Evolutionary conservation across 2,888 invertebrate species (phyloP).

Genomic region (Parnassius glacialis): DNA sequence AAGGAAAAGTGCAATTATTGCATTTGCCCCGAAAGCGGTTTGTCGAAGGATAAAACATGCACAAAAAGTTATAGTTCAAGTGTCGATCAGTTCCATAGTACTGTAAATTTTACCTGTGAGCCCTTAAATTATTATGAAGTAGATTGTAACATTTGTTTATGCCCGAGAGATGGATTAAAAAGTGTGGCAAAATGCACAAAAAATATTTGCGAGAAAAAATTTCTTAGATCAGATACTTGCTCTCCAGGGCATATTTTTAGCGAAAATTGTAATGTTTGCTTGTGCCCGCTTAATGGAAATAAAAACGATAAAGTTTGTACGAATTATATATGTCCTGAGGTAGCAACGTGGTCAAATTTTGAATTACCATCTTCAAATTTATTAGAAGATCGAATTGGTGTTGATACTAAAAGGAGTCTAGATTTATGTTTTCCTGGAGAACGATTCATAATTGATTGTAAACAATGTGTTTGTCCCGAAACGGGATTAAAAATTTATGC

Average conservation of each 20-base stretch:
- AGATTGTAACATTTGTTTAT: constrained; percentile 69
- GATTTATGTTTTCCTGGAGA: constrained; percentile 70
- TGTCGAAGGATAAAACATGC: constrained; percentile 49
- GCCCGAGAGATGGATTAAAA: constrained; percentile 60
- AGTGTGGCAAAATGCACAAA: constrained; percentile 70
- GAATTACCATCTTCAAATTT: constrained; percentile 48
- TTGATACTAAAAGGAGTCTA: constrained; percentile 45
- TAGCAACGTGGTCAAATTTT: constrained; percentile 55
- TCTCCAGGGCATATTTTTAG: constrained; percentile 61
- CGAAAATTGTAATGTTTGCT: constrained; percentile 67
- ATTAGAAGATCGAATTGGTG: constrained; percentile 39
- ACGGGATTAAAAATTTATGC: constrained; percentile 63
- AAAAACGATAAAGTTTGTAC: constrained; percentile 60
- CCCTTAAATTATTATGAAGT: constrained; percentile 64
- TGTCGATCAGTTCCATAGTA: constrained; percentile 23
- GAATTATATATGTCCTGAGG: constrained; percentile 50
- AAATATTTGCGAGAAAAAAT: constrained; percentile 60
- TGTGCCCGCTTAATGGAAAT: constrained; percentile 64
- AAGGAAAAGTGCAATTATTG: constrained; percentile 69
- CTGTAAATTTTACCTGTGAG: constrained; percentile 53
- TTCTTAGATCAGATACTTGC: constrained; percentile 54
- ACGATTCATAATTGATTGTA: constrained; percentile 62
- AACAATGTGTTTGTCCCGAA: constrained; percentile 67
- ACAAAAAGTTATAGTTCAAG: constrained; percentile 57
- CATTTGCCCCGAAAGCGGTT: constrained; percentile 61